Conservation (phyloP, 2,888 invertebrate genomes). For the Elmis aenea region DNA sequence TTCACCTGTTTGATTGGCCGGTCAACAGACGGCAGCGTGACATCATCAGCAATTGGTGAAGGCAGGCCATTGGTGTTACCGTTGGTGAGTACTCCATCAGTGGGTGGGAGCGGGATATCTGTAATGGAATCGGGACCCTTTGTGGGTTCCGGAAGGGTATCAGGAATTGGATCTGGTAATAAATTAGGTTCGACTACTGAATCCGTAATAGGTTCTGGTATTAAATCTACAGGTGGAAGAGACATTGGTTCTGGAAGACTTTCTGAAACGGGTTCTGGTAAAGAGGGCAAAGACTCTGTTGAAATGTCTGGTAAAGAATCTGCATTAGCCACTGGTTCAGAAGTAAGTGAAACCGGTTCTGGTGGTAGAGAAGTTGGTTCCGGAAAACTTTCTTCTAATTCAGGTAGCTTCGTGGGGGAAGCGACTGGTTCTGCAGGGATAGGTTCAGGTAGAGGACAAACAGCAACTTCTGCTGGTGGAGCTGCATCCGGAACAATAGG, state of each 20-base stretch:
- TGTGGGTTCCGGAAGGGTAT: constrained; percentile 12
- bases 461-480: constrained; percentile 1
- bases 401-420: constrained; percentile 5
- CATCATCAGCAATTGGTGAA: constrained; percentile 44
- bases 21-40: constrained; percentile 50
- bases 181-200: constrained; percentile 33
- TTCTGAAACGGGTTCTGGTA: constrained; percentile 38
- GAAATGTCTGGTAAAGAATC: constrained; percentile 46
- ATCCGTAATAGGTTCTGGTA: constrained; percentile 41
- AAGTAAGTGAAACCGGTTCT: constrained; percentile 11
- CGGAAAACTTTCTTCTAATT: constrained; percentile 9
- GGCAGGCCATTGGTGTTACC: constrained; percentile 42
- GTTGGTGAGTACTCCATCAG: constrained; percentile 39
- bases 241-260: constrained; percentile 45
- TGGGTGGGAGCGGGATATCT: constrained; percentile 23
- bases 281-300: constrained; percentile 42
- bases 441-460: neutral
- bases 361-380: constrained; percentile 18
- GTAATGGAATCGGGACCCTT: constrained; percentile 25
- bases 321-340: constrained; percentile 34
- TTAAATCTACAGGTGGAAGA: constrained; percentile 44
- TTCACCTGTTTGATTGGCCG: constrained; percentile 53
- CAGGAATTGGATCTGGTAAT: constrained; percentile 13
- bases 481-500: constrained; percentile 1
- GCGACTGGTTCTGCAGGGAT: constrained; percentile 6